phyloP scores from a whole-genome alignment of 2,113 vertebrate species.

The Apodemus speciosus region DNA sequence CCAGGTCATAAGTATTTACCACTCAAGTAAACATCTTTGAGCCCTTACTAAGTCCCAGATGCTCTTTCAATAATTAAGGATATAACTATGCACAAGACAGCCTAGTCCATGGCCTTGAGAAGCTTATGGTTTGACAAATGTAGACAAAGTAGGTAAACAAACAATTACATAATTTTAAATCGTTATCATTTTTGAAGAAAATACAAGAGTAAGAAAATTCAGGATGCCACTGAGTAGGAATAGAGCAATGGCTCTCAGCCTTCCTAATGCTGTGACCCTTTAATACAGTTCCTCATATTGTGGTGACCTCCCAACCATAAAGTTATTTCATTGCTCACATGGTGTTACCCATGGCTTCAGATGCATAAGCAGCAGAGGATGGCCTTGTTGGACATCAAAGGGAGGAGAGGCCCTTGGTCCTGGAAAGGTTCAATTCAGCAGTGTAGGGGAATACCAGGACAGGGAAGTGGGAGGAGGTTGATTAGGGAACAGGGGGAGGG shows the following conservation, averaged over 20 bases:
- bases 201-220: background rate
- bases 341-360: no score
- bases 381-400: no score
- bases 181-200: background rate
- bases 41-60: background rate
- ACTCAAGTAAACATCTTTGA: background rate
- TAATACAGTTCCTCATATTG: background rate
- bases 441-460: no score
- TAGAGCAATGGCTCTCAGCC: background rate
- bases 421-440: no score
- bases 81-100: background rate
- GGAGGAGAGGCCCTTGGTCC: no score
- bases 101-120: background rate
- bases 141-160: background rate
- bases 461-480: no score
- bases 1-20: background rate
- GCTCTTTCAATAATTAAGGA: background rate
- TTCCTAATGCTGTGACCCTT: background rate
- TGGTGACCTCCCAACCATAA: background rate
- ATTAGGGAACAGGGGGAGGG: no score
- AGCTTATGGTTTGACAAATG: background rate
- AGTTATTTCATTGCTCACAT: background rate
- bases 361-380: no score
- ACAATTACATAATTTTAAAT: constrained; percentile 25
- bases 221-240: background rate